Evolutionary conservation across 2,888 invertebrate species (phyloP), one percentile per base, ranked within the genome.

Genomic region (Argynnis bischoffii): DNA sequence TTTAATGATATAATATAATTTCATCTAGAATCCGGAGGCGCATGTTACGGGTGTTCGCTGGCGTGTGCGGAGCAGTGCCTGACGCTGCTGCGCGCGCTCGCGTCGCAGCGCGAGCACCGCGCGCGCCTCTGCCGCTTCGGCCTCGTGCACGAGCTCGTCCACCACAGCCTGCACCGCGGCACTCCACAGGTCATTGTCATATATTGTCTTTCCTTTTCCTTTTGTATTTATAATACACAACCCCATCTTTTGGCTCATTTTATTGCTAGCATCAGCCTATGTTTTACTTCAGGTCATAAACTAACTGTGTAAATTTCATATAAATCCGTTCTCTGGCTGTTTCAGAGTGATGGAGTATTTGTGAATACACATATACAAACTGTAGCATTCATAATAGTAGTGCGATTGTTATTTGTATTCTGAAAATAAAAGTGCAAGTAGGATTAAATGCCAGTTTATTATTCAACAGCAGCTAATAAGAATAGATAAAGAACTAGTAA

Each of bases 11-110:
- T 54, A 18, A 54, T 35, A 6, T 14, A 21, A 11, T n/a, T 18
- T 26, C 5, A 0, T 61, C 6, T 18, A 79, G 81, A 79, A 21
- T 87, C 93, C 0, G 95, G 95, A 73, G 94, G 88, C 66, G 84
- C 95, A 4, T 98, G 97, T 85, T 98, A 97, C 85, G 97, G 97
- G 0, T 98, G 97, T 81, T 96, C 98, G 2, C 95, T 97, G 66
- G 96, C 99, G 2, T 97, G 98, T 53, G 97, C 98, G 0, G 98
- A 98, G 84, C 98, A 98, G 84, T 99, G 99, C 84, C 94, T 99
- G 46, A 98, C 98, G 0, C 89, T 99, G 55, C 92, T 99, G 61
- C 94, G 98, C 53, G 98, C 98, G 47, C 93, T 99, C 76, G 98
- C 98, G 6, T 96, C 96, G 6, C 96, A 96, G 78, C 93, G 94